Base-by-base conservation (phyloP, 2,888 invertebrate genomes). In the Leuctra nigra region DNA sequence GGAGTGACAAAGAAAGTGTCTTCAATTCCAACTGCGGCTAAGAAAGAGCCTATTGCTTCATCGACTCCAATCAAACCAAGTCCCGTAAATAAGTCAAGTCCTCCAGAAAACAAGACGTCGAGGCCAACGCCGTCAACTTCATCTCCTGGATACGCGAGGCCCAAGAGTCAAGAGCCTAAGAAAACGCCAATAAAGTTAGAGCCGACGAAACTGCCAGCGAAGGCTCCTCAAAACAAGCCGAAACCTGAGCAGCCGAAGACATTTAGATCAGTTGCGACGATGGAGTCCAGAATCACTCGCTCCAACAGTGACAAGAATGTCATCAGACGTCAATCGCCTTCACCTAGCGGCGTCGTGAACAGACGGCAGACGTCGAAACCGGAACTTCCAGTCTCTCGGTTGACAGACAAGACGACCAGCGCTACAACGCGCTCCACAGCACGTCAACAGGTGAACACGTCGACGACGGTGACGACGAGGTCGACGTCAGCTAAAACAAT, bases 341-440 rank as follows among this genome's bases (percentile, higher is more conserved):
- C 57, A 4, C 24, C 52, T 1, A 50, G 46, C 16, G 24, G n/a
- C 4, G 35, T 35, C 11, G 44, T 53, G 18, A 54, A 54, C n/a
- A 39, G 41, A 9, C 16, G 53, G 13, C 59, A 56, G 22, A 22
- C 35, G 1, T 44, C 56, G 18, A 58, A 58, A 25, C 52, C 58
- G 2, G 60, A 58, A 25, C 36, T 52, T 20, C 44, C 57, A 11
- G 54, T 60, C 14, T 55, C 61, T n/a, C 57, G 58, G 16, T 41
- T 60, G 23, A 57, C 56, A 25, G 55, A 59, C 38, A 60, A 62
- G 11, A 48, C 16, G 4, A 44, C 46, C 7, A 24, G 18, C n/a
- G 25, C 41, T 7, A 60, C 44, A 4, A 39, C 39, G 13, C 25
- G 53, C 11, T 24, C 53, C 16, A 13, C 56, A 18, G 6, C 16